phyloP scores from a whole-genome alignment of 2,113 vertebrate genomes.

The Mesocricetus auratus region DNA sequence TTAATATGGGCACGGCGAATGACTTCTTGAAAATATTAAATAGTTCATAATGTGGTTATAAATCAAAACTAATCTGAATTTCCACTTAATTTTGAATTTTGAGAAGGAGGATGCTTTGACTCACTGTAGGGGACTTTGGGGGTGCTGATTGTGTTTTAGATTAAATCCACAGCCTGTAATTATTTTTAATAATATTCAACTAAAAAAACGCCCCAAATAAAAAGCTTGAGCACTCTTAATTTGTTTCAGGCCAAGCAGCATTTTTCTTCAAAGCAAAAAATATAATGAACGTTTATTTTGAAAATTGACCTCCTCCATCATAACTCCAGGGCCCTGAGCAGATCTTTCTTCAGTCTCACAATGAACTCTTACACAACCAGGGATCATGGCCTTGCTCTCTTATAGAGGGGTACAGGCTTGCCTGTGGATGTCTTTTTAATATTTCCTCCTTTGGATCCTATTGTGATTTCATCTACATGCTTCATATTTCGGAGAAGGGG shows the following conservation, averaged over 20 bases:
- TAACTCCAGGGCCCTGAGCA: slow-evolving; percentile 54
- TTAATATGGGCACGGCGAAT: slow-evolving; percentile 83
- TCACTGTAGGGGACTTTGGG: slow-evolving; percentile 56
- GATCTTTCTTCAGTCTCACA: slow-evolving; percentile 55
- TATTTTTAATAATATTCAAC: slow-evolving; percentile 85
- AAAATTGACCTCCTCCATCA: slow-evolving; percentile 76
- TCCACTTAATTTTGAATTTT: slow-evolving; percentile 82
- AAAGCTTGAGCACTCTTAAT: slow-evolving; percentile 82
- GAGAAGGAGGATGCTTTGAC: slow-evolving; percentile 76
- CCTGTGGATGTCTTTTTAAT: slow-evolving; percentile 51
- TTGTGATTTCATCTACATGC: slow-evolving; percentile 46
- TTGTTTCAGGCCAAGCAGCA: slow-evolving; percentile 81
- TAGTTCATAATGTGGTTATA: slow-evolving; percentile 86
- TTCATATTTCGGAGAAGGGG: slow-evolving; percentile 15
- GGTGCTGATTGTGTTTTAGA: slow-evolving; percentile 77
- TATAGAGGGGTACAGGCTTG: background rate
- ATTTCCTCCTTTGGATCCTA: slow-evolving; percentile 41
- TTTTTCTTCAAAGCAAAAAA: slow-evolving; percentile 83
- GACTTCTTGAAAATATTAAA: slow-evolving; percentile 88
- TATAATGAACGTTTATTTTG: slow-evolving; percentile 80
- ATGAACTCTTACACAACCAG: slow-evolving; percentile 40
- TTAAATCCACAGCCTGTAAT: slow-evolving; percentile 81
- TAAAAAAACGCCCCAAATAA: slow-evolving; percentile 81
- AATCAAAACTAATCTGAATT: slow-evolving; percentile 86
- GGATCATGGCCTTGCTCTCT: background rate